Percentiles rank a stretch among this genome's conserved stretches.
Evolutionary conservation across 2,888 invertebrate species (phyloP).

Genomic region (Metacarcinus magister): DNA sequence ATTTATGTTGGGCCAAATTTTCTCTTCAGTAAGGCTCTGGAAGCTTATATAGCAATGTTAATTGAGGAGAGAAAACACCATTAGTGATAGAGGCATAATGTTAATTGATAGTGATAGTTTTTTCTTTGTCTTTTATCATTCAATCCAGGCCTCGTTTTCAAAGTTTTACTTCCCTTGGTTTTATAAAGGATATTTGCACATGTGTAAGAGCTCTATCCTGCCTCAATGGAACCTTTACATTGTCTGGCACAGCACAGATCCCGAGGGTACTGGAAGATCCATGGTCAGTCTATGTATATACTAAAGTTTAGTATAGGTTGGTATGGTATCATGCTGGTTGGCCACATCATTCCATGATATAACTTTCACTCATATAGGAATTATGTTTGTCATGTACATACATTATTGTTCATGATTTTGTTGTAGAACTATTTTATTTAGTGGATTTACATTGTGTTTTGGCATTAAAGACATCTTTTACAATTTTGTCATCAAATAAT

Average conservation of each 20-base stretch:
- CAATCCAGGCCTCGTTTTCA: no score
- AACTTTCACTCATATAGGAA: not conserved
- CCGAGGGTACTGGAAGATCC: not conserved
- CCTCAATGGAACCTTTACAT: not conserved
- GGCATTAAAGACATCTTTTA: not conserved
- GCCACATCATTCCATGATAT: not conserved
- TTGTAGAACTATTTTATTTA: not conserved
- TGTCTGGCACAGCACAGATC: not conserved
- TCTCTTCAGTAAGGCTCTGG: no score
- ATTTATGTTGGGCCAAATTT: no score
- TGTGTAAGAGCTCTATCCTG: not conserved
- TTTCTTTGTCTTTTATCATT: no score
- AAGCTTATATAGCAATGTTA: no score
- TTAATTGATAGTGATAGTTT: no score
- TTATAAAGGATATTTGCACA: not conserved
- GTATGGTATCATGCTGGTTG: not conserved
- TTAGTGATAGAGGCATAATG: no score
- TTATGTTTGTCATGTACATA: not conserved
- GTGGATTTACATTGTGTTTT: not conserved
- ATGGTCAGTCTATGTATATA: conserved; percentile 1
- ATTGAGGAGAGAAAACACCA: no score
- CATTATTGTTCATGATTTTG: not conserved
- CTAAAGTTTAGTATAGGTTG: not conserved
- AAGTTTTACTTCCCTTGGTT: not conserved
- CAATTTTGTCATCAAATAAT: not conserved